Percentiles rank a stretch among this genome's conserved stretches.
These are phyloP conservation scores for Euproctis similis DNA, from an alignment of 2,888 invertebrate species.

Conservation along the genomic window DNA sequence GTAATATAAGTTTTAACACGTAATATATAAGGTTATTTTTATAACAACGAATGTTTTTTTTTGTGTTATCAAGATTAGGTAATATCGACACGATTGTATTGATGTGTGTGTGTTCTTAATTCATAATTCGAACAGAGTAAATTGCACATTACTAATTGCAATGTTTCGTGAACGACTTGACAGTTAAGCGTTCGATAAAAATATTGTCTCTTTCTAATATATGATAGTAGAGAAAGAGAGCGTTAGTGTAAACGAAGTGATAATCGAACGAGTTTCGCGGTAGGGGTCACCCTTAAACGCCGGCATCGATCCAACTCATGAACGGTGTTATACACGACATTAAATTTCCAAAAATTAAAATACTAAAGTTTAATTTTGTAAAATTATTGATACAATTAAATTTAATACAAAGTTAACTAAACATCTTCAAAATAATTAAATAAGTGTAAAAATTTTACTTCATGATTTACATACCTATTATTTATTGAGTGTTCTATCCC, in stretches of 20 bases:
- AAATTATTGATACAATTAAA: too few species aligned
- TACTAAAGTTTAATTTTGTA: too few species aligned
- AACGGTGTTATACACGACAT: constrained; percentile 25
- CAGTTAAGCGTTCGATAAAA: not conserved
- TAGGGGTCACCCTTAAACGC: constrained; percentile 34
- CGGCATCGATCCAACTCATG: constrained; percentile 51
- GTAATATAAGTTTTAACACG: constrained; percentile 8
- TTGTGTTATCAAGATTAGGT: constrained; percentile 3
- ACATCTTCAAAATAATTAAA: too few species aligned
- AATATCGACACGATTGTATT: constrained; percentile 13
- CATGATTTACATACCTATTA: too few species aligned
- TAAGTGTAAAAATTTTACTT: too few species aligned
- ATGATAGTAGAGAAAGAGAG: constrained; percentile 6
- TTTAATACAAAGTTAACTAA: too few species aligned
- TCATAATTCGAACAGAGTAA: constrained; percentile 41
- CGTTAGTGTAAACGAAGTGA: constrained; percentile 6
- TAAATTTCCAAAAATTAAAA: constrained; percentile 24
- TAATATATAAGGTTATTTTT: not conserved
- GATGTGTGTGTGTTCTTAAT: constrained; percentile 54
- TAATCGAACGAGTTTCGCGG: constrained; percentile 31
- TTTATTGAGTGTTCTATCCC: too few species aligned
- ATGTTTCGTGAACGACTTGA: constrained; percentile 1
- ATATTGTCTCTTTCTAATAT: constrained; percentile 8
- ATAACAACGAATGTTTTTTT: constrained; percentile 1
- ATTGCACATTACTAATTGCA: constrained; percentile 12